Percentiles rank a stretch among this genome's conserved stretches.
These are phyloP conservation scores for Rhynchophorus ferrugineus DNA, from an alignment of 1,140 invertebrate species.

Conservation along the genomic window DNA sequence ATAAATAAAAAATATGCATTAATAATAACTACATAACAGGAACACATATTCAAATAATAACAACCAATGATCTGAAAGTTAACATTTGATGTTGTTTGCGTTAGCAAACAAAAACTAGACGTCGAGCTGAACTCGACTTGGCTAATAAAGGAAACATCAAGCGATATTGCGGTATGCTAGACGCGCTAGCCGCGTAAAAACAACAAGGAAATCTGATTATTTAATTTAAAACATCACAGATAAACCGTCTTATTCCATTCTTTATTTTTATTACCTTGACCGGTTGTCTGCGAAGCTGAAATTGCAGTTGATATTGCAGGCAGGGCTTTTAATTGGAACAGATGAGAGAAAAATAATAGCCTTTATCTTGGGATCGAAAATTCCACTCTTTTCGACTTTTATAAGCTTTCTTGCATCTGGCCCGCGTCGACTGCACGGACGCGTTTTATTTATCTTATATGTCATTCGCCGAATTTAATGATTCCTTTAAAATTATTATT, in stretches of 20 bases:
- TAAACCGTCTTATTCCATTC: slow-evolving; percentile 8
- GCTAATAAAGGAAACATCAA: background rate
- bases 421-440: slow-evolving; percentile 2
- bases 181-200: background rate
- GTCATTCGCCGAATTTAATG: too few relatives aligned
- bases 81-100: too few relatives aligned
- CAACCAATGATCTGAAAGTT: too few relatives aligned
- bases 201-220: background rate
- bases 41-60: too few relatives aligned
- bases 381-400: slow-evolving; percentile 25
- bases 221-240: background rate
- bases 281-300: slow-evolving; percentile 19
- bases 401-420: slow-evolving; percentile 16
- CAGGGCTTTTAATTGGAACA: slow-evolving; percentile 26
- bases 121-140: background rate
- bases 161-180: background rate
- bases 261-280: slow-evolving; percentile 21
- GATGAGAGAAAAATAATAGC: slow-evolving; percentile 26
- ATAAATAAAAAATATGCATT: too few relatives aligned
- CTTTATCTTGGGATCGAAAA: slow-evolving; percentile 26
- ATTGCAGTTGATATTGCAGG: slow-evolving; percentile 21
- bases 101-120: too few relatives aligned
- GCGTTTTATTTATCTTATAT: too few relatives aligned
- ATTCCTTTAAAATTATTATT: too few relatives aligned
- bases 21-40: too few relatives aligned